Evolutionary conservation across 2,888 invertebrate genomes (phyloP).

Genomic region (Nasonia oneida): DNA sequence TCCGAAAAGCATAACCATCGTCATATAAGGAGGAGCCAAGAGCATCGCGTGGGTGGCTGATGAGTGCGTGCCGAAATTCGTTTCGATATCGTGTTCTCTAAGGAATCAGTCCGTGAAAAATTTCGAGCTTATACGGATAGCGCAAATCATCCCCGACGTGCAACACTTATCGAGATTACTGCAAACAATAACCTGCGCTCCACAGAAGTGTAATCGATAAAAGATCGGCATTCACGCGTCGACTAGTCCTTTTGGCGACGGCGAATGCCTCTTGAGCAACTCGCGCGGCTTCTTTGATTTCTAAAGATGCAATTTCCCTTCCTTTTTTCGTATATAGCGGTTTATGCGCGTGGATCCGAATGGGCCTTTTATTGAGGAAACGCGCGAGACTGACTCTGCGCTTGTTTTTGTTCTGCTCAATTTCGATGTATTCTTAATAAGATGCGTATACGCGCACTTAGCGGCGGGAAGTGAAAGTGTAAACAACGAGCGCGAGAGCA

Average conservation of each 20-base stretch:
- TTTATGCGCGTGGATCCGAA: background rate
- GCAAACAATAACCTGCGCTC: background rate
- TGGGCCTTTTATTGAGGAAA: slow-evolving; percentile 12
- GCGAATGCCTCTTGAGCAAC: background rate
- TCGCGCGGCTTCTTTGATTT: background rate
- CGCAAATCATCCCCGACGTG: too few relatives aligned
- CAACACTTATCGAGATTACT: background rate
- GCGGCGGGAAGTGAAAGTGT: background rate
- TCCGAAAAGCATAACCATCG: background rate
- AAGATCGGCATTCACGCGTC: background rate
- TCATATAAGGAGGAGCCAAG: too few relatives aligned
- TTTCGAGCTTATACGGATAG: too few relatives aligned
- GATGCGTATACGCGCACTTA: background rate
- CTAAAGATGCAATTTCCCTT: background rate
- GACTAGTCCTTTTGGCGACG: background rate
- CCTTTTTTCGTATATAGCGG: background rate
- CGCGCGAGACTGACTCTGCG: background rate
- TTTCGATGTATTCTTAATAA: slow-evolving; percentile 16
- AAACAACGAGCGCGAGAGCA: background rate
- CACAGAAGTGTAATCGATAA: background rate
- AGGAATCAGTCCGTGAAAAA: too few relatives aligned
- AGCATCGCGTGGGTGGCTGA: too few relatives aligned
- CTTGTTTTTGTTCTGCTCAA: background rate
- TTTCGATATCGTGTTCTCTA: too few relatives aligned
- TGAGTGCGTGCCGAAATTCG: too few relatives aligned